A percentile compares a stretch with the other conserved stretches of the same genome.
phyloP scores from a whole-genome alignment of 1,140 invertebrate genomes.

The Drosophila melanica region DNA sequence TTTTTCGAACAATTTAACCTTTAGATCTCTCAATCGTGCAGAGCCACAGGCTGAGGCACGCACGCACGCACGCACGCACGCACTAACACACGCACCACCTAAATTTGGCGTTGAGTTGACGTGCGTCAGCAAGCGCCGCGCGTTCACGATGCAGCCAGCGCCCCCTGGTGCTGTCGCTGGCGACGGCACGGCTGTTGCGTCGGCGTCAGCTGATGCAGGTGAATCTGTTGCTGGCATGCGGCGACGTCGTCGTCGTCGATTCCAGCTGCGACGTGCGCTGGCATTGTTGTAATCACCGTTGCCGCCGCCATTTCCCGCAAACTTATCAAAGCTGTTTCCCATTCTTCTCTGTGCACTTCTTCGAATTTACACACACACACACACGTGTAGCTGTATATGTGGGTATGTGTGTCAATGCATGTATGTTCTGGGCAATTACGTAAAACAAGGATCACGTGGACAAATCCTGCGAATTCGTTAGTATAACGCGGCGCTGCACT shows the following conservation, averaged over 20 bases:
- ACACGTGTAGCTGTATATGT: neutral
- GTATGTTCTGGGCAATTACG: neutral
- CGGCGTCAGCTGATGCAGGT: conserved; percentile 8
- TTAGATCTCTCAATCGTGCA: too few species aligned
- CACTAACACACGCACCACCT: conserved; percentile 56
- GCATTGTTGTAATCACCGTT: conserved; percentile 19
- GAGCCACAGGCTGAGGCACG: conserved; percentile 1
- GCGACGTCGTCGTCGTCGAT: conserved; percentile 37
- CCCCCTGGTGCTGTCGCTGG: conserved; percentile 6
- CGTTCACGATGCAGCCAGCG: conserved; percentile 15
- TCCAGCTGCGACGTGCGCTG: conserved; percentile 52
- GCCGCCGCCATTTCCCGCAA: conserved; percentile 20
- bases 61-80: conserved; percentile 3
- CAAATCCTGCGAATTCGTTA: too few species aligned
- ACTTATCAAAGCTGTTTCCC: conserved; percentile 65
- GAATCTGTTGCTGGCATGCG: conserved; percentile 22
- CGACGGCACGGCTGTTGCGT: conserved; percentile 1
- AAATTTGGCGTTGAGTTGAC: conserved; percentile 78
- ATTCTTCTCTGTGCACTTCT: conserved; percentile 8
- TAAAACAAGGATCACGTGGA: neutral
- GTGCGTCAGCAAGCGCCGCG: conserved; percentile 56
- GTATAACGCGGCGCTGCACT: too few species aligned
- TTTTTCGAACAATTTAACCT: too few species aligned
- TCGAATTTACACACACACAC: too few species aligned
- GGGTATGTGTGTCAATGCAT: neutral